Evolutionary conservation across 2,113 vertebrate species (phyloP).

Genomic region (Ondatra zibethicus): DNA sequence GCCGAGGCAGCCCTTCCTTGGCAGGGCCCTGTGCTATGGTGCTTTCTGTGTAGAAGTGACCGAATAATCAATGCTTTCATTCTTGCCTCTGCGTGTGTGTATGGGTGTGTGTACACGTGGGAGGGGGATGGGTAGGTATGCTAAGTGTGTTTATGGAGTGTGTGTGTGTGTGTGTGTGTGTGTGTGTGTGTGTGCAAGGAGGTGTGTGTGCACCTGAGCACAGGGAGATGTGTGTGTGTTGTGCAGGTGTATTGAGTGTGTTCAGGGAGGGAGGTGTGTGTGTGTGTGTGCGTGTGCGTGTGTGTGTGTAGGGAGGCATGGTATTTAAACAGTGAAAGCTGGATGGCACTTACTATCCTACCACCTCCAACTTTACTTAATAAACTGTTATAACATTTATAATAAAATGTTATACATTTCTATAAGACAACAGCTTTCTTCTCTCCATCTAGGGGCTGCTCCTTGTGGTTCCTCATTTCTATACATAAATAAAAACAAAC

Average conservation of each 20-base stretch:
- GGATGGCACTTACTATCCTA: not conserved
- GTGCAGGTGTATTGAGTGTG: not conserved
- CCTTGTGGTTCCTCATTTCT: not conserved
- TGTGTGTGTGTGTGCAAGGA: not conserved
- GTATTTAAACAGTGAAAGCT: not conserved
- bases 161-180: not conserved
- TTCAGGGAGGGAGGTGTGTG: not conserved
- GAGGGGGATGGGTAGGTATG: not conserved
- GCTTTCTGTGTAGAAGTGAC: not conserved
- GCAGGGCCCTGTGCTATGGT: not conserved
- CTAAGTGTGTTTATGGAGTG: not conserved
- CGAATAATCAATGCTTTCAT: not conserved
- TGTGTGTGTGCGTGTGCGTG: not conserved
- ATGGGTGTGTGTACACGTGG: not conserved
- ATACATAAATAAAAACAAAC: not conserved
- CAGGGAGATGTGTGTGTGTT: not conserved
- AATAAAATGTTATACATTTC: not conserved
- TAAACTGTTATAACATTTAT: too few species aligned
- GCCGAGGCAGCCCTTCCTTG: not conserved
- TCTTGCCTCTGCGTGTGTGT: not conserved
- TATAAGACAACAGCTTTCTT: conserved; percentile 6
- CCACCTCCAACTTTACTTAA: not conserved
- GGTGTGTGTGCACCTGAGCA: not conserved
- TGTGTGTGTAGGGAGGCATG: not conserved
- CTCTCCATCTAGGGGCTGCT: not conserved